Conservation (phyloP, 2,888 invertebrate species). For the Apamea sordens region DNA sequence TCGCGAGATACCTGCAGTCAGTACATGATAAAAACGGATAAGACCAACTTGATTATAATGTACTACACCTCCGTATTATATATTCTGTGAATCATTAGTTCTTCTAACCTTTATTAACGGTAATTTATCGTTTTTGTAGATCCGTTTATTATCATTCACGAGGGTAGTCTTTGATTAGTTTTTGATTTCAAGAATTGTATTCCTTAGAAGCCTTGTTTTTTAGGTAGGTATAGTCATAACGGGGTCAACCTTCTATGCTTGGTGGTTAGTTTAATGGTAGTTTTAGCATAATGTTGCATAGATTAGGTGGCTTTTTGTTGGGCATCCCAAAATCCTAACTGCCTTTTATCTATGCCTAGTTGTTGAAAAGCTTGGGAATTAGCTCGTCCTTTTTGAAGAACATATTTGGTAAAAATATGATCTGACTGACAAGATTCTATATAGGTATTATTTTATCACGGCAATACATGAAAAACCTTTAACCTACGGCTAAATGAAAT, state of each 20-base stretch:
- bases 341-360: neutral
- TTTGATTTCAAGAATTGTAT: slow-evolving; percentile 13
- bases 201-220: neutral
- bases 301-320: neutral
- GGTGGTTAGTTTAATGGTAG: neutral
- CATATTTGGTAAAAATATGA: neutral
- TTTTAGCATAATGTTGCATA: neutral
- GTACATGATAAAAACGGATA: slow-evolving; percentile 81
- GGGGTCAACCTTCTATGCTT: neutral
- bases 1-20: slow-evolving; percentile 83
- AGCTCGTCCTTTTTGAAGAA: neutral
- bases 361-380: neutral
- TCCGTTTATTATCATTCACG: slow-evolving; percentile 11
- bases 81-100: slow-evolving; percentile 43
- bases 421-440: neutral
- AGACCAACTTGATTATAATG: slow-evolving; percentile 77
- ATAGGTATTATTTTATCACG: slow-evolving; percentile 1
- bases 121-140: slow-evolving; percentile 37
- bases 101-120: slow-evolving; percentile 7
- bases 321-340: no score
- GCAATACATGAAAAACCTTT: neutral
- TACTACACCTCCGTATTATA: slow-evolving; percentile 43
- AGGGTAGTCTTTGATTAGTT: neutral
- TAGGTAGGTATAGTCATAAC: neutral
- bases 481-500: neutral